Conservation (phyloP, 2,888 invertebrate genomes). For the Nasonovia ribisnigri region DNA sequence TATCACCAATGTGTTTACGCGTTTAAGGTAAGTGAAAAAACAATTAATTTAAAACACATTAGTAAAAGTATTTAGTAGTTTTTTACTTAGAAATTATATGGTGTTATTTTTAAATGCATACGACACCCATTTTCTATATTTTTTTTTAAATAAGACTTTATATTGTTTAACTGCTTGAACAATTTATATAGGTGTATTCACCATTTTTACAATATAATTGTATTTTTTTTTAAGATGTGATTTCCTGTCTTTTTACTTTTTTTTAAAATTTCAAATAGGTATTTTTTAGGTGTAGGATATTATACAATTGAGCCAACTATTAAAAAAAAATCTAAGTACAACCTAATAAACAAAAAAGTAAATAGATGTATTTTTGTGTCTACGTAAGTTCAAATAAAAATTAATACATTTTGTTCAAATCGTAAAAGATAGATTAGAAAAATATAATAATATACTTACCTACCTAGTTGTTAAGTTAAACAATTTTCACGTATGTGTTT, state of each 20-base stretch:
- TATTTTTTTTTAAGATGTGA: too few relatives aligned
- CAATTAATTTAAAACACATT: background rate
- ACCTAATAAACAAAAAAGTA: too few relatives aligned
- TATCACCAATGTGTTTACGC: background rate
- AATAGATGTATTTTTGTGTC: too few relatives aligned
- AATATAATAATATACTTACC: background rate
- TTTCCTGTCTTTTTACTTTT: too few relatives aligned
- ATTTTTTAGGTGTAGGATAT: too few relatives aligned
- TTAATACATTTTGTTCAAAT: background rate
- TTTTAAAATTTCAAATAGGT: too few relatives aligned
- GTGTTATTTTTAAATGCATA: background rate
- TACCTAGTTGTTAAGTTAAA: background rate
- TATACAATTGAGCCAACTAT: too few relatives aligned
- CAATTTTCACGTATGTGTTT: background rate
- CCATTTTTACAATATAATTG: too few relatives aligned
- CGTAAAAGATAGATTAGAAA: background rate
- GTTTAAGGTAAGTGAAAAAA: background rate
- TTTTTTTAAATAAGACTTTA: too few relatives aligned
- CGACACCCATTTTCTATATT: background rate
- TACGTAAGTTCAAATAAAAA: background rate
- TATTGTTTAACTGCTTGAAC: too few relatives aligned
- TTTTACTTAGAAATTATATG: background rate
- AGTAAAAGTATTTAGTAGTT: background rate
- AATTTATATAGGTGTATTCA: too few relatives aligned
- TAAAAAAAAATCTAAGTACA: too few relatives aligned